A percentile compares a stretch with the other conserved stretches of the same genome.
These are phyloP conservation scores for Epicampocera succincta DNA, from an alignment of 2,888 invertebrate species.

Conservation along the genomic window DNA sequence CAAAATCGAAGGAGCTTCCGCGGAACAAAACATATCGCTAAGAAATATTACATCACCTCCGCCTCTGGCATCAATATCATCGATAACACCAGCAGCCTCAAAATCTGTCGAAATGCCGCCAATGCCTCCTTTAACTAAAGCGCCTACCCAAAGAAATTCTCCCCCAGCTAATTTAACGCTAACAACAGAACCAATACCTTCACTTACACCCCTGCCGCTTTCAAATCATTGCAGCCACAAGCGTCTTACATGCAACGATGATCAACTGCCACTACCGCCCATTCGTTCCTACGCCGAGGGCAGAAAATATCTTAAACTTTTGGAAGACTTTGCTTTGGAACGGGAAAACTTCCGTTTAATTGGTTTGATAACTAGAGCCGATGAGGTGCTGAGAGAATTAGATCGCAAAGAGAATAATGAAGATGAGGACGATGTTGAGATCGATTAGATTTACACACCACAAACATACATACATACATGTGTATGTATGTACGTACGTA, in stretches of 20 bases:
- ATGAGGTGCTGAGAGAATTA: conserved; percentile 77
- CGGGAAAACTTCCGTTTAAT: conserved; percentile 79
- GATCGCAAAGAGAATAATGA: conserved; percentile 71
- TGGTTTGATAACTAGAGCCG: conserved; percentile 78
- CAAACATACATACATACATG: neutral
- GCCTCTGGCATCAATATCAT: conserved; percentile 31
- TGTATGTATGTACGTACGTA: no score
- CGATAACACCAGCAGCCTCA: neutral
- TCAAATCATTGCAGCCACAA: conserved; percentile 60
- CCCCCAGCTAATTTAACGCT: conserved; percentile 23
- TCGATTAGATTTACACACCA: conserved; percentile 48
- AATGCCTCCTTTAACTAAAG: conserved; percentile 71
- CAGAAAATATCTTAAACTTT: conserved; percentile 77
- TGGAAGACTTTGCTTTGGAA: conserved; percentile 78
- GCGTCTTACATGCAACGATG: conserved; percentile 25
- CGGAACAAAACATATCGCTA: conserved; percentile 15
- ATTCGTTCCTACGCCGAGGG: conserved; percentile 75
- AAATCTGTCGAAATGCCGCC: conserved; percentile 63
- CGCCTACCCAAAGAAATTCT: conserved; percentile 42
- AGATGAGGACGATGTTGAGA: conserved; percentile 71
- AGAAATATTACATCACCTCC: conserved; percentile 23
- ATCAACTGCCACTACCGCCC: conserved; percentile 57
- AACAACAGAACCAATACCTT: neutral
- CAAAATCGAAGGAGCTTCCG: conserved; percentile 43
- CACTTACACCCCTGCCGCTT: conserved; percentile 15